Percentiles rank a stretch among this genome's conserved stretches.
Evolutionary conservation across 1,140 invertebrate species (phyloP).

Genomic region (Chironomus tepperi): DNA sequence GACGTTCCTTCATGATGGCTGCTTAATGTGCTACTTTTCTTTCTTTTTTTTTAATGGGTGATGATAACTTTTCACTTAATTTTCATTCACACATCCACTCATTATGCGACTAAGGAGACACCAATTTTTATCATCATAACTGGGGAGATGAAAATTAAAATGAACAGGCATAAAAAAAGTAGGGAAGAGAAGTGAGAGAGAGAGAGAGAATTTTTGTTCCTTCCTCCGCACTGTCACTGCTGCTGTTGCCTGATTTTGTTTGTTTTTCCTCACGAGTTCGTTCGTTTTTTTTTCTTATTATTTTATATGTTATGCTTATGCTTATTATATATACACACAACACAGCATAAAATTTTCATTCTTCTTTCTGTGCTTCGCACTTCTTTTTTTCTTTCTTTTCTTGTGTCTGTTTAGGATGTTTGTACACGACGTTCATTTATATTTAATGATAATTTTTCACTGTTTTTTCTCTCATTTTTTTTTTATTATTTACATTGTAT

Average conservation of each 20-base stretch:
- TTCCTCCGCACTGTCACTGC: too few relatives aligned
- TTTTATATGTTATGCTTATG: not conserved
- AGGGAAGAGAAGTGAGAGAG: too few relatives aligned
- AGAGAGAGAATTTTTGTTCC: too few relatives aligned
- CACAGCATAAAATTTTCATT: not conserved
- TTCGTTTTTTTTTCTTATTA: too few relatives aligned
- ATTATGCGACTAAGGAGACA: slow-evolving; percentile 12
- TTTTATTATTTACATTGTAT: not conserved
- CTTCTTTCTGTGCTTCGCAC: not conserved
- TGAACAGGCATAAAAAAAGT: not conserved
- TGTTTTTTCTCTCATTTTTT: slow-evolving; percentile 5
- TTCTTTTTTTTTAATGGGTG: too few relatives aligned
- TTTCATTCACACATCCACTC: not conserved
- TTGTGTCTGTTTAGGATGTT: not conserved
- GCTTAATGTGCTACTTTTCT: slow-evolving; percentile 6
- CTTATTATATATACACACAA: not conserved
- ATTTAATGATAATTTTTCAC: slow-evolving; percentile 15
- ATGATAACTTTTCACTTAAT: slow-evolving; percentile 14
- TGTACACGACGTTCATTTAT: slow-evolving; percentile 6
- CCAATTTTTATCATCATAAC: not conserved
- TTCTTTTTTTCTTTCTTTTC: not conserved
- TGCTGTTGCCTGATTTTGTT: not conserved
- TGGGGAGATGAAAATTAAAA: not conserved
- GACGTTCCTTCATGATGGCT: not conserved
- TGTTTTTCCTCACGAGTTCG: not conserved